phyloP scores from a whole-genome alignment of 2,888 invertebrate genomes.

The Platynereis dumerilii region DNA sequence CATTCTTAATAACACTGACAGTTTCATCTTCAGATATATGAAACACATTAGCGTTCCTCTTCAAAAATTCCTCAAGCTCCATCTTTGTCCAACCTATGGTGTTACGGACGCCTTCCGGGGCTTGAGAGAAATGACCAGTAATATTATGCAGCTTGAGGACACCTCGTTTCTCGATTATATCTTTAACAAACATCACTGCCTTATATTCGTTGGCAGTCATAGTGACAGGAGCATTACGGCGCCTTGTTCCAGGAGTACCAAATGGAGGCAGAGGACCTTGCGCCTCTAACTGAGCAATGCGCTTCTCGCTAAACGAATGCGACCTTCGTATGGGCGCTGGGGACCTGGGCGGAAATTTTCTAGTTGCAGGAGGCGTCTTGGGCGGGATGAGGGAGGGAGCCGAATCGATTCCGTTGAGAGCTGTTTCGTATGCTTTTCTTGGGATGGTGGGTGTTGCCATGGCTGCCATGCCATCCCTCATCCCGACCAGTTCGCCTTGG shows the following conservation, averaged over 20 bases:
- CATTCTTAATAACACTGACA: conserved; percentile 58
- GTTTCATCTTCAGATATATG: conserved; percentile 55
- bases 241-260: conserved; percentile 22
- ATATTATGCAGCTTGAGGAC: conserved; percentile 55
- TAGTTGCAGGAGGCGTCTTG: conserved; percentile 35
- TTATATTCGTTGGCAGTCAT: conserved; percentile 64
- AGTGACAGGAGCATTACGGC: conserved; percentile 48
- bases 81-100: conserved; percentile 61
- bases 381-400: conserved; percentile 22
- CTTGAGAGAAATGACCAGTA: conserved; percentile 56
- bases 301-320: conserved; percentile 35
- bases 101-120: conserved; percentile 58
- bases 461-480: conserved; percentile 47
- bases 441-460: conserved; percentile 27
- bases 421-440: conserved; percentile 11
- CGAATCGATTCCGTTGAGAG: conserved; percentile 9
- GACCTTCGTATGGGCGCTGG: conserved; percentile 28
- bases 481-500: conserved; percentile 59
- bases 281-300: conserved; percentile 2
- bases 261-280: conserved; percentile 8
- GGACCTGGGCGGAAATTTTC: conserved; percentile 29
- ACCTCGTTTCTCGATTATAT: conserved; percentile 60
- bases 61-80: conserved; percentile 59
- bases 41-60: conserved; percentile 58
- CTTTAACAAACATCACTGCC: conserved; percentile 62